Evolutionary conservation across 2,888 invertebrate species (phyloP).

Genomic region (Drosophila affinis): DNA sequence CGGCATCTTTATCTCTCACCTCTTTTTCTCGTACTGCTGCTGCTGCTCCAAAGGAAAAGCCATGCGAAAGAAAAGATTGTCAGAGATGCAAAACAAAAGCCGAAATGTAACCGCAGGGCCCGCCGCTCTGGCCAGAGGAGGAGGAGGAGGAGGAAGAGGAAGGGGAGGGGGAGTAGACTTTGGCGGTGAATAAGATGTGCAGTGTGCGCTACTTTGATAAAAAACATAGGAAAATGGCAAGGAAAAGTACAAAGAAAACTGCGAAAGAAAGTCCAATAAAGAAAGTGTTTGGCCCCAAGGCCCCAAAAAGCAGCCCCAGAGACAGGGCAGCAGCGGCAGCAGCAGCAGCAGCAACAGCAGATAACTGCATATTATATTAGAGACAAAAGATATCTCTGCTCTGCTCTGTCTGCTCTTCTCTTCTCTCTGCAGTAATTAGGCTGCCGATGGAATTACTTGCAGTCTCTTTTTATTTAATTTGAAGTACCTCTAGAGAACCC

Average conservation of each 20-base stretch:
- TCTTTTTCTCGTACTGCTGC: constrained; percentile 4
- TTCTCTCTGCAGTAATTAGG: constrained; percentile 65
- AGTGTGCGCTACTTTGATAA: constrained; percentile 44
- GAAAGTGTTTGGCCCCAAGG: constrained; percentile 73
- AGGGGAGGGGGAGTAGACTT: neutral
- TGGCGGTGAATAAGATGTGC: constrained; percentile 32
- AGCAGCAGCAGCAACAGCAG: constrained; percentile 4
- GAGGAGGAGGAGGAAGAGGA: constrained; percentile 2
- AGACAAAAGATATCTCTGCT: constrained; percentile 19
- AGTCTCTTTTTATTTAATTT: constrained; percentile 34
- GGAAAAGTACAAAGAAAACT: constrained; percentile 48
- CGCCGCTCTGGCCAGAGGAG: neutral
- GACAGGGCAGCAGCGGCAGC: constrained; percentile 12
- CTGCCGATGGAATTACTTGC: constrained; percentile 55
- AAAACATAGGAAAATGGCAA: constrained; percentile 32
- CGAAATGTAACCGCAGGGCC: constrained; percentile 48
- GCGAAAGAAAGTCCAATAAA: constrained; percentile 71
- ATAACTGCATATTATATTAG: constrained; percentile 60
- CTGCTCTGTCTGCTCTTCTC: too few relatives aligned
- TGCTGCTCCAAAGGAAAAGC: constrained; percentile 24
- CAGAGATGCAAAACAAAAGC: constrained; percentile 60
- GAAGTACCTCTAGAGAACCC: neutral
- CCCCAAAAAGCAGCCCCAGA: constrained; percentile 36
- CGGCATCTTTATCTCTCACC: constrained; percentile 43
- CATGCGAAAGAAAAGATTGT: constrained; percentile 55